Base-by-base conservation (phyloP, 2,888 invertebrate species). In the Phengaris arion region DNA sequence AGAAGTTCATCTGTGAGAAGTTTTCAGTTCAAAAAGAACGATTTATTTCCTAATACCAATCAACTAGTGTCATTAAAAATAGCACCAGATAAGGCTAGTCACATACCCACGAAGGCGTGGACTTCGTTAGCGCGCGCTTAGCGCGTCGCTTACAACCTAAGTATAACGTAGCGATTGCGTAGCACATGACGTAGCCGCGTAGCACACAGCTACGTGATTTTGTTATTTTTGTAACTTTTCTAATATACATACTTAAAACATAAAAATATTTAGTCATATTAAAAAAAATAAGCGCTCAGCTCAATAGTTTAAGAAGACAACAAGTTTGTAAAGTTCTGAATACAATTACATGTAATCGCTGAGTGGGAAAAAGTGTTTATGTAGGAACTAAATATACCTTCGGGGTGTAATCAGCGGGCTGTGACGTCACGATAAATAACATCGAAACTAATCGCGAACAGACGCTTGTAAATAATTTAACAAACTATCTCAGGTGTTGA, bases 381-480 rank as follows among this genome's bases (percentile, higher is more conserved):
- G 35, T 35, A 8, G 7, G 52, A 72, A 72, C 15, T 35, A 70
- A 51, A 22, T 22, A 22, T 13, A 51, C 51, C 51, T 22, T 35
- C 6, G 12, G 72, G 54, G 35, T 72, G 72, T 72, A 72, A 72
- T 72, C 52, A 72, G 72, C 51, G 52, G 12, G 48, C 45, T 68
- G 68, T 35, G 68, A 45, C 35, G 68, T 68, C 68, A 35, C 72
- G 22, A 52, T 72, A 51, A 72, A 72, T 72, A 54, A 72, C 52
- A 52, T 54, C 2, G 15, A 72, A 72, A 72, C 72, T 54, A 35
- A 52, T 2, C 12, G 54, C 72, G 12, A 52, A 45, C 68, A 68
- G 68, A 46, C 13, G 12, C 8, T 7, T 68, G 45, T 68, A 46
- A 68, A 46, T 68, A 46, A 68, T 46, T 68, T 68, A 46, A 46